Percentiles rank a stretch among this genome's conserved stretches.
Evolutionary conservation across 2,797 vertebrate species (phyloP).

Genomic region (Tapera naevia): DNA sequence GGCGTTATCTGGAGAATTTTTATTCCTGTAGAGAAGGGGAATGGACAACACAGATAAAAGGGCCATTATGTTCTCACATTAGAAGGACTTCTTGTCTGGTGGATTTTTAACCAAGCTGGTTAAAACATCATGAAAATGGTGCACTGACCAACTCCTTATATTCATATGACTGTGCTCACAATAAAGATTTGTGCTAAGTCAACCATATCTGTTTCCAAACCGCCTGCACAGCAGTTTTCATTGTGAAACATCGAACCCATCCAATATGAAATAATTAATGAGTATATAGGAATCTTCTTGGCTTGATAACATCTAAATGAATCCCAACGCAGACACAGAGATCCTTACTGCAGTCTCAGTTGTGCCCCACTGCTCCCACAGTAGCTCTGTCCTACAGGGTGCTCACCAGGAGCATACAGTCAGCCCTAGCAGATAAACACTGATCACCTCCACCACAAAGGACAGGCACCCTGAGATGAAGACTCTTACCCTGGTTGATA

Average conservation of each 20-base stretch:
- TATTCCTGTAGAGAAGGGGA: slow-evolving; percentile 14
- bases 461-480: not conserved
- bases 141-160: slow-evolving; percentile 13
- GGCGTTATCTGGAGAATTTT: not conserved
- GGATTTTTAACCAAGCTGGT: slow-evolving; percentile 43
- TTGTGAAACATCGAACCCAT: not conserved
- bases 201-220: not conserved
- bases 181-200: slow-evolving; percentile 17
- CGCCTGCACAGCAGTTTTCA: not conserved
- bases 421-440: not conserved
- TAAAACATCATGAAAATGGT: not conserved
- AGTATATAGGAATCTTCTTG: not conserved
- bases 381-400: rapidly evolving
- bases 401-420: not conserved
- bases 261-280: not conserved
- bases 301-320: not conserved
- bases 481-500: not conserved
- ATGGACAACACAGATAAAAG: slow-evolving; percentile 30
- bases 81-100: slow-evolving; percentile 47
- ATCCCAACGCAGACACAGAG: not conserved
- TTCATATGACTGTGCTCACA: not conserved
- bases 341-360: not conserved
- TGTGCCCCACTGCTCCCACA: not conserved
- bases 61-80: slow-evolving; percentile 34
- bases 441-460: not conserved